Conservation (phyloP, 2,888 invertebrate genomes). For the Trissolcus japonicus region DNA sequence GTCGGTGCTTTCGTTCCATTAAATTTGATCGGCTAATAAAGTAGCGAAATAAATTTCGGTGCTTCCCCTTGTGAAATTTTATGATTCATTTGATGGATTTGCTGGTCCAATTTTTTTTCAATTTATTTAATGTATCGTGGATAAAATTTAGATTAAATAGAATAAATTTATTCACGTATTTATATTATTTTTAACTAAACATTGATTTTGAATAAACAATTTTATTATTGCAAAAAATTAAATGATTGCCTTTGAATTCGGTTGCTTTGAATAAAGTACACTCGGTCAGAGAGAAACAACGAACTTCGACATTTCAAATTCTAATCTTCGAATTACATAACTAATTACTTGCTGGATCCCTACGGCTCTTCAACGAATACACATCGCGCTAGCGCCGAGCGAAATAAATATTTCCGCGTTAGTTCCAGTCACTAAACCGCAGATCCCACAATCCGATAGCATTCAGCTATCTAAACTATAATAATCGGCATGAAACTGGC, state of each 20-base stretch:
- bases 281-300: neutral
- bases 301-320: constrained; percentile 6
- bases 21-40: constrained; percentile 47
- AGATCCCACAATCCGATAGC: constrained; percentile 33
- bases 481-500: constrained; percentile 43
- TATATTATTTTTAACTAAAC: too few relatives aligned
- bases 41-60: constrained; percentile 29
- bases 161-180: too few relatives aligned
- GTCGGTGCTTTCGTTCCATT: constrained; percentile 28
- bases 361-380: constrained; percentile 7
- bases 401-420: constrained; percentile 41
- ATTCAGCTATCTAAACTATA: constrained; percentile 33
- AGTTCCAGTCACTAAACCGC: constrained; percentile 32
- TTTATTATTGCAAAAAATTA: too few relatives aligned
- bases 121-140: too few relatives aligned
- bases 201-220: too few relatives aligned
- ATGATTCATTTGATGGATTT: constrained; percentile 19
- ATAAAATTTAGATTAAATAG: too few relatives aligned
- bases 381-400: neutral
- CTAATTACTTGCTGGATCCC: constrained; percentile 16
- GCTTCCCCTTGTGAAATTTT: constrained; percentile 15
- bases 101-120: too few relatives aligned
- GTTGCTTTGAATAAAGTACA: constrained; percentile 8
- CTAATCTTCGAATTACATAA: constrained; percentile 25
- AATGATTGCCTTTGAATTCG: constrained; percentile 12